Percentiles rank a stretch among this genome's conserved stretches.
Evolutionary conservation across 2,113 vertebrate genomes (phyloP).

Genomic region (Tonatia bakeri): DNA sequence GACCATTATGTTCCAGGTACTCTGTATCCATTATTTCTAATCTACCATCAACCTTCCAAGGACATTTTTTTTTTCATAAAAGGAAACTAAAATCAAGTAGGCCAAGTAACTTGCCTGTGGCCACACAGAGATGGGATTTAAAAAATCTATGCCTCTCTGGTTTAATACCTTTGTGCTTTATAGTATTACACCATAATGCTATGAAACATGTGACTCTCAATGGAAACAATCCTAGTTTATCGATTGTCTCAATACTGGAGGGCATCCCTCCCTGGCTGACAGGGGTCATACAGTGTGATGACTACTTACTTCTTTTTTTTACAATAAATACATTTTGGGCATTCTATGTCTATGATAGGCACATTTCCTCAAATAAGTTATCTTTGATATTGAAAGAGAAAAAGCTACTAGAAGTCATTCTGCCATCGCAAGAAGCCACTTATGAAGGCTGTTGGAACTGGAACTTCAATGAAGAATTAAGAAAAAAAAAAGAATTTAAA

Average conservation of each 20-base stretch:
- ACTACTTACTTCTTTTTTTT: not conserved
- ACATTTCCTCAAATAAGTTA: not conserved
- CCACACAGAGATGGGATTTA: not conserved
- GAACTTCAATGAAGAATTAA: not conserved
- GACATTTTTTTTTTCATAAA: not conserved
- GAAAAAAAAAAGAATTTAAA: not conserved
- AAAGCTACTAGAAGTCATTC: not conserved
- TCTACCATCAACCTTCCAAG: not conserved
- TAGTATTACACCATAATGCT: not conserved
- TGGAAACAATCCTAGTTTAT: not conserved
- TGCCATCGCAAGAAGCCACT: not conserved
- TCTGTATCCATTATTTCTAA: not conserved
- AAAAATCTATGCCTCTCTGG: not conserved
- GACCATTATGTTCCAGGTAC: not conserved
- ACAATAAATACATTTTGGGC: not conserved
- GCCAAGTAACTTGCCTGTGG: not conserved
- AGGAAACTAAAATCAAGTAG: not conserved
- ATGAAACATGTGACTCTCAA: not conserved
- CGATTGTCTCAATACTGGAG: not conserved
- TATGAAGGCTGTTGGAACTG: not conserved
- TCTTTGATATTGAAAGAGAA: not conserved
- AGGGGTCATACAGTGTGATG: not conserved
- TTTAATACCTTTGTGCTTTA: not conserved
- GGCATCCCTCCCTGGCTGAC: not conserved
- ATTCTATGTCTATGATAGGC: not conserved